A percentile compares a stretch with the other conserved stretches of the same genome.
phyloP scores from a whole-genome alignment of 2,888 invertebrate species.

The Cerastis leucographa region DNA sequence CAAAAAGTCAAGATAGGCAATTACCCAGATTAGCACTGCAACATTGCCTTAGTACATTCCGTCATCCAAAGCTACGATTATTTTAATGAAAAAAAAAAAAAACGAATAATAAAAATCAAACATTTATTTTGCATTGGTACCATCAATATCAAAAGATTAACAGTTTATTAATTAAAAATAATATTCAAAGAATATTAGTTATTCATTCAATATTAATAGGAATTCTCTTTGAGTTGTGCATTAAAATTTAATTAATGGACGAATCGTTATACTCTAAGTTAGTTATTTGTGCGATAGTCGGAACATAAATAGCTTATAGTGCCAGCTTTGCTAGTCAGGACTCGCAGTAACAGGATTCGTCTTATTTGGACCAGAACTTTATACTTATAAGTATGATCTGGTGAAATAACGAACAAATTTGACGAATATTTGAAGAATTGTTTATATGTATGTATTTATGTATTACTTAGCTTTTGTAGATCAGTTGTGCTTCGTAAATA shows the following conservation, averaged over 20 bases:
- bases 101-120: constrained; percentile 55
- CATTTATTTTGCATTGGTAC: constrained; percentile 66
- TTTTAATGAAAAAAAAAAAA: constrained; percentile 34
- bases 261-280: constrained; percentile 46
- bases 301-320: constrained; percentile 22
- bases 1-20: neutral
- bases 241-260: constrained; percentile 48
- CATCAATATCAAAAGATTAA: constrained; percentile 56
- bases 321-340: no score
- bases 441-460: neutral
- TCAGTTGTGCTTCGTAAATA: neutral
- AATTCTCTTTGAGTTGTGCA: constrained; percentile 45
- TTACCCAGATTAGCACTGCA: neutral
- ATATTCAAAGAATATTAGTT: constrained; percentile 44
- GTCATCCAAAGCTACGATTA: neutral
- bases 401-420: neutral
- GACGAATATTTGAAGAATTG: neutral
- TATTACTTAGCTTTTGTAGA: neutral
- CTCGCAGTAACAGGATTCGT: neutral
- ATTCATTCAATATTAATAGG: constrained; percentile 27
- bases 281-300: constrained; percentile 42
- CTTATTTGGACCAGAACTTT: neutral
- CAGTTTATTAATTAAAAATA: constrained; percentile 38
- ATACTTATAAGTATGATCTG: neutral
- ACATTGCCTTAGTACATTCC: neutral